Conservation (phyloP, 2,888 invertebrate species). For the Dasypogon diadema region DNA sequence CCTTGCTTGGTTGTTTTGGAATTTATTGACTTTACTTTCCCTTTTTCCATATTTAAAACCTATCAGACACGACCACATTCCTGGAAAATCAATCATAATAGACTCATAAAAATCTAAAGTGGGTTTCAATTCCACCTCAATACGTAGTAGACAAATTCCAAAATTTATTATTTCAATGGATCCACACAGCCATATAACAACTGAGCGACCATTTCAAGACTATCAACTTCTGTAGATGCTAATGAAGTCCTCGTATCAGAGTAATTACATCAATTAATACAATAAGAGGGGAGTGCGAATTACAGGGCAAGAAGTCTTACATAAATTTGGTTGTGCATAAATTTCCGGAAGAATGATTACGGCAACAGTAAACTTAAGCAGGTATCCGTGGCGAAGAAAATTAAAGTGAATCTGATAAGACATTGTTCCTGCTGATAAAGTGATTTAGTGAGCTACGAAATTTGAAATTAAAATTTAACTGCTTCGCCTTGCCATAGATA, state of each 20-base stretch:
- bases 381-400: slow-evolving; percentile 32
- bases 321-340: slow-evolving; percentile 35
- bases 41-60: no score
- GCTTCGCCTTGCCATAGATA: slow-evolving; percentile 23
- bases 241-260: slow-evolving; percentile 54
- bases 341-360: slow-evolving; percentile 36
- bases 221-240: slow-evolving; percentile 53
- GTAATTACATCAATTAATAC: slow-evolving; percentile 56
- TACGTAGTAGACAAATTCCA: no score
- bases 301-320: slow-evolving; percentile 8
- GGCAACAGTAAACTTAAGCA: slow-evolving; percentile 16
- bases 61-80: no score
- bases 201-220: slow-evolving; percentile 48
- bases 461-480: slow-evolving; percentile 46
- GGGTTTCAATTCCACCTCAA: no score
- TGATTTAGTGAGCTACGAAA: slow-evolving; percentile 40
- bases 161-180: slow-evolving; percentile 2
- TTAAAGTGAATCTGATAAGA: slow-evolving; percentile 49
- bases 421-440: slow-evolving; percentile 43
- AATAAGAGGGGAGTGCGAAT: neutral
- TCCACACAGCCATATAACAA: slow-evolving; percentile 16
- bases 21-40: no score
- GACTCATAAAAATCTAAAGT: no score
- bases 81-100: no score
- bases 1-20: no score